Evolutionary conservation across 1,140 invertebrate species (phyloP).

Genomic region (Capitella teleta): DNA sequence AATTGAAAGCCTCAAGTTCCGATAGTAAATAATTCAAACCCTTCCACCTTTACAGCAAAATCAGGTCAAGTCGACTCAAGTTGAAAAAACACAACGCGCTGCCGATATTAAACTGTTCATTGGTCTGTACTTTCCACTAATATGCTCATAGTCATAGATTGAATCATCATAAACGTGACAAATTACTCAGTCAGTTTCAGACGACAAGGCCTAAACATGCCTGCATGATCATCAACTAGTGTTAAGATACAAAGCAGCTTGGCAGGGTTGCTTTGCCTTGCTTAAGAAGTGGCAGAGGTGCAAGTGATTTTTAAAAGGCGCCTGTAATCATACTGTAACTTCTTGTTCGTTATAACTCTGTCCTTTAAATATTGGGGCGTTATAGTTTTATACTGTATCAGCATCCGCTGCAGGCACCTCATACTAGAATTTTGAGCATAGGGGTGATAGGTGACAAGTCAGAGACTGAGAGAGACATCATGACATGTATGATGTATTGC

Average conservation of each 20-base stretch:
- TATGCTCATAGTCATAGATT: not conserved
- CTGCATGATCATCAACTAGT: not conserved
- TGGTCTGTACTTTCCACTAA: not conserved
- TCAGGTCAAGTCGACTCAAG: not conserved
- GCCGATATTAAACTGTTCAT: not conserved
- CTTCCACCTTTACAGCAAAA: not conserved
- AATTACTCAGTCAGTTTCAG: not conserved
- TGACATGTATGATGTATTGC: too few relatives aligned
- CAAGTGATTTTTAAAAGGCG: not conserved
- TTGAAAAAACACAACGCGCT: too few relatives aligned
- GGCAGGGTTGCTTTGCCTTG: not conserved
- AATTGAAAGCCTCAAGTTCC: too few relatives aligned
- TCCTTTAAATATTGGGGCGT: not conserved
- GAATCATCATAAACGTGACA: not conserved
- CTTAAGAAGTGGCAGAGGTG: not conserved
- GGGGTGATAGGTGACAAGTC: too few relatives aligned
- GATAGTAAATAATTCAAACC: not conserved
- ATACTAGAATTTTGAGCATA: too few relatives aligned
- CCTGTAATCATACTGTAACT: not conserved
- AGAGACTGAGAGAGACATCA: too few relatives aligned
- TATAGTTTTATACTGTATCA: not conserved
- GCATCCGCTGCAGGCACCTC: not conserved
- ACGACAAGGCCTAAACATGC: not conserved
- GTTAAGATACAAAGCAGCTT: not conserved
- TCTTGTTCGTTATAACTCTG: not conserved